These are phyloP conservation scores for Muscicapa adusta DNA, from an alignment of 2,113 vertebrate genomes.

Conservation along the genomic window DNA sequence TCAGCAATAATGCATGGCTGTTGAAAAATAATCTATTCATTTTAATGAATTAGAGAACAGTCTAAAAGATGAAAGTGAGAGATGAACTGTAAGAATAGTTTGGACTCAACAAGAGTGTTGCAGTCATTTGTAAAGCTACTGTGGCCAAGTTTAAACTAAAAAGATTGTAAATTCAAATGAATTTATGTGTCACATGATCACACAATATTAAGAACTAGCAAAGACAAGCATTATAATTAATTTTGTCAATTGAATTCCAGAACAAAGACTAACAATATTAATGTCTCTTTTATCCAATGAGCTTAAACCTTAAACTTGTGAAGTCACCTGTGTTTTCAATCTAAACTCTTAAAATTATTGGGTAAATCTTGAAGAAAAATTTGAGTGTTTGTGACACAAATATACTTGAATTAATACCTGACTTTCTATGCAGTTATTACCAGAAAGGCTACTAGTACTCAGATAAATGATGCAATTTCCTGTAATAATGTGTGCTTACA, in stretches of 20 bases:
- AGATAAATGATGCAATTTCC: background rate
- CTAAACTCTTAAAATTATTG: background rate
- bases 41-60: background rate
- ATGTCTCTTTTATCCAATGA: background rate
- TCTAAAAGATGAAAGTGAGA: background rate
- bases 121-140: background rate
- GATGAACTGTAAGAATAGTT: background rate
- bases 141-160: background rate
- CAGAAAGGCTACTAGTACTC: background rate
- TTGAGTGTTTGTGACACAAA: background rate
- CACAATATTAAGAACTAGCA: background rate
- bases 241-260: background rate
- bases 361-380: background rate
- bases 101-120: background rate
- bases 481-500: background rate
- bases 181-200: background rate
- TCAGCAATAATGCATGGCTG: background rate
- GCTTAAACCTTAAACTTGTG: background rate
- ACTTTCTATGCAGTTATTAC: background rate
- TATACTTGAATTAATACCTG: background rate
- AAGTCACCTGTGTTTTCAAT: background rate
- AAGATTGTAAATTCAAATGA: background rate
- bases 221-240: background rate
- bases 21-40: background rate
- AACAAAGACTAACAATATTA: background rate